Conservation (phyloP, 2,113 vertebrate genomes). For the Hypanus sabinus region DNA sequence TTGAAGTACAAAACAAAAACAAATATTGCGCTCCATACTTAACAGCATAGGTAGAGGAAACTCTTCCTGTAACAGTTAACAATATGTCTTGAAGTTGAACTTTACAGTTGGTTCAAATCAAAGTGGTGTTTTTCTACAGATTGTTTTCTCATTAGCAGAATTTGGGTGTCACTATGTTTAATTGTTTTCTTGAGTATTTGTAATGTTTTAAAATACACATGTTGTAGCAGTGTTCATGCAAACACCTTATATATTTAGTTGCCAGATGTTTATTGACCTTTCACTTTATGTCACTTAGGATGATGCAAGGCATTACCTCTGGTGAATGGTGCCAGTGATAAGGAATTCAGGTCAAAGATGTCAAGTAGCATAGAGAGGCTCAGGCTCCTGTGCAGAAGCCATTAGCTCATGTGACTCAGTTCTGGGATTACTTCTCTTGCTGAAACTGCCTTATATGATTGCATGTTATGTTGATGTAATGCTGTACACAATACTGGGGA, state of each 20-base stretch:
- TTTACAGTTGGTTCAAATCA: background rate
- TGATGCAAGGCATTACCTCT: background rate
- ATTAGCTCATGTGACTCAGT: background rate
- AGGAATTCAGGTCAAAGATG: background rate
- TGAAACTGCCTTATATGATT: background rate
- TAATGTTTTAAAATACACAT: background rate
- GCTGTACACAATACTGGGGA: no score
- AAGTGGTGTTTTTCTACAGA: background rate
- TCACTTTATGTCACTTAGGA: background rate
- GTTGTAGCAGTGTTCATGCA: background rate
- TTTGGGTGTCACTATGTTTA: background rate
- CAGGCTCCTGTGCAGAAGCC: background rate
- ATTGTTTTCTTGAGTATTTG: background rate
- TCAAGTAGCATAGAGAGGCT: background rate
- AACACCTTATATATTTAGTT: background rate
- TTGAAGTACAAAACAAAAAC: background rate
- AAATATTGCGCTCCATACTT: background rate
- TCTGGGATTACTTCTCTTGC: background rate
- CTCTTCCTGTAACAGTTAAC: background rate
- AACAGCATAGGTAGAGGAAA: background rate
- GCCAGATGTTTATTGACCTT: background rate
- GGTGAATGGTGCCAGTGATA: background rate
- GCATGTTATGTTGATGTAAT: no score
- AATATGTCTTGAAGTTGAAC: background rate
- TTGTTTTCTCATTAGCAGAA: background rate